Percentiles rank a stretch among this genome's conserved stretches.
phyloP scores from a whole-genome alignment of 2,797 vertebrate species.

The Mus minutoides region DNA sequence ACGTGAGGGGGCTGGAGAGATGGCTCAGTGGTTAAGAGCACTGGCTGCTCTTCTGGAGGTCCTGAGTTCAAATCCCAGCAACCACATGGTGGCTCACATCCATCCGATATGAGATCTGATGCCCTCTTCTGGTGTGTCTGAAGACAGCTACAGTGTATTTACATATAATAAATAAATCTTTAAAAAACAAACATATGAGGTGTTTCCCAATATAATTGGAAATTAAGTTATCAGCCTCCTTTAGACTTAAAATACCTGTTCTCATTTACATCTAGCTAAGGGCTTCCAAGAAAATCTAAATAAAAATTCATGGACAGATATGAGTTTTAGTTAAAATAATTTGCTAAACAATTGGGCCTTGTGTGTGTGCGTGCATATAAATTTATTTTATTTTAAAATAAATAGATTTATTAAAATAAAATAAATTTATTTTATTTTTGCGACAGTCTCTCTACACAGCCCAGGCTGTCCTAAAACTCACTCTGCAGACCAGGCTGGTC shows the following conservation, averaged over 20 bases:
- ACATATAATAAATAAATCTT: too few relatives aligned
- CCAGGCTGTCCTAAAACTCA: neutral
- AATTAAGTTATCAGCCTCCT: neutral
- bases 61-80: too few relatives aligned
- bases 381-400: neutral
- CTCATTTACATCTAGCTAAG: constrained; percentile 37
- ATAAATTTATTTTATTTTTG: neutral
- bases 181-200: neutral
- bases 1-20: too few relatives aligned
- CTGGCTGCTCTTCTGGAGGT: too few relatives aligned
- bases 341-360: neutral
- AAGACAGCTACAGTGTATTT: too few relatives aligned
- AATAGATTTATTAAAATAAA: too few relatives aligned
- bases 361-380: neutral
- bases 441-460: neutral
- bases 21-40: too few relatives aligned
- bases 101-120: too few relatives aligned
- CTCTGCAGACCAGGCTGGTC: neutral
- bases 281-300: constrained; percentile 26
- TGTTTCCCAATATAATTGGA: neutral
- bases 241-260: constrained; percentile 42
- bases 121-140: too few relatives aligned
- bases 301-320: constrained; percentile 13
- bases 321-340: constrained; percentile 7
- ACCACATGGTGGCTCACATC: too few relatives aligned